phyloP scores from a whole-genome alignment of 37 sponge, comb jelly and placozoan species.

The Diacarnus erythraeanus region DNA sequence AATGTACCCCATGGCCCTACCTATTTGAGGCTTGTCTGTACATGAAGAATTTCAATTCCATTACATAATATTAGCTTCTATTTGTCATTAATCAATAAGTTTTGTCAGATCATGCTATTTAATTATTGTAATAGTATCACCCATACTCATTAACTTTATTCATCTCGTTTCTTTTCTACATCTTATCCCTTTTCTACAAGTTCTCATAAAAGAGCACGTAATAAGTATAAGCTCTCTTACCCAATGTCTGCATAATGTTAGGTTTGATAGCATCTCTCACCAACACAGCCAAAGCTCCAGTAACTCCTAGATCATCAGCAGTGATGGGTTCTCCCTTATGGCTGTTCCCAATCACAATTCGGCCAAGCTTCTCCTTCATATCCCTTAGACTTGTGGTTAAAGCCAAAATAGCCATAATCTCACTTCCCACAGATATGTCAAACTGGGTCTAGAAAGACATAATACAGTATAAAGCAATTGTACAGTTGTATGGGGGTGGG shows the following conservation, averaged over 20 bases:
- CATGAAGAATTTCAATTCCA: too few species aligned
- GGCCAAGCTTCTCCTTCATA: conserved; percentile 85
- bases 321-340: conserved; percentile 80
- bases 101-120: too few species aligned
- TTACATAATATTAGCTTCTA: too few species aligned
- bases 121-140: neutral
- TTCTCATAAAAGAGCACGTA: too few species aligned
- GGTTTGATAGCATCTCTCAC: conserved; percentile 97
- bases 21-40: too few species aligned
- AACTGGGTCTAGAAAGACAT: conserved; percentile 88
- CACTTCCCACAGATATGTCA: conserved; percentile 98
- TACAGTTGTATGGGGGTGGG: too few species aligned
- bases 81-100: too few species aligned
- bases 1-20: too few species aligned
- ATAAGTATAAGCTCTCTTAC: too few species aligned
- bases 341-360: conserved; percentile 65
- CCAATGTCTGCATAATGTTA: conserved; percentile 95
- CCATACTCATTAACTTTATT: neutral
- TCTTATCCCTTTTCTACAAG: too few species aligned
- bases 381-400: conserved; percentile 82
- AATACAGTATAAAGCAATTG: too few species aligned
- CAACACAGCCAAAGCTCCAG: conserved; percentile 93
- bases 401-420: conserved; percentile 97
- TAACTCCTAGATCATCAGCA: conserved; percentile 92
- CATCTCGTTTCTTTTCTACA: too few species aligned